Conservation (phyloP, 2,888 invertebrate genomes). For the Callosobruchus maculatus region DNA sequence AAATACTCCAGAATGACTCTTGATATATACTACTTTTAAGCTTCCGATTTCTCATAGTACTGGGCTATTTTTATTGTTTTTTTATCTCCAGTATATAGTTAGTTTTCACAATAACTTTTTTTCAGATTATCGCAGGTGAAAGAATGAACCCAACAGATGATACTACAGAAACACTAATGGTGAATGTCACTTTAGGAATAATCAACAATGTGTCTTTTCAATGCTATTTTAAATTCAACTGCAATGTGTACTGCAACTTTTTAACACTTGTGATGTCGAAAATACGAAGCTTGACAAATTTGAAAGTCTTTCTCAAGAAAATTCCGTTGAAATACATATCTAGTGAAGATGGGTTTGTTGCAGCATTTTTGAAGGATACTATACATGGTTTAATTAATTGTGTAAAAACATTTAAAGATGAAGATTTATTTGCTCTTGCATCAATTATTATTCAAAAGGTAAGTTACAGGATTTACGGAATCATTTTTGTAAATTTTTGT, state of each 20-base stretch:
- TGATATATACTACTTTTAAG: too few relatives aligned
- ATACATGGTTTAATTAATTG: constrained; percentile 23
- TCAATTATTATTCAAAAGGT: constrained; percentile 32
- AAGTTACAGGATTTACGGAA: constrained; percentile 5
- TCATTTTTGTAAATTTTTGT: too few relatives aligned
- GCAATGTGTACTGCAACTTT: constrained; percentile 32
- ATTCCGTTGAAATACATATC: constrained; percentile 21
- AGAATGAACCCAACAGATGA: background rate
- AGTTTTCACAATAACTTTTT: too few relatives aligned
- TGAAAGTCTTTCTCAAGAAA: constrained; percentile 12
- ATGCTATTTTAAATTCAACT: constrained; percentile 35
- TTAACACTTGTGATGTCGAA: constrained; percentile 17
- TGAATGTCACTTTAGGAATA: background rate
- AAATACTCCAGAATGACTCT: too few relatives aligned
- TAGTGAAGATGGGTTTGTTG: constrained; percentile 13
- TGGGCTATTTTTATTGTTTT: too few relatives aligned
- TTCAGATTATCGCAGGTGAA: background rate
- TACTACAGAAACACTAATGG: background rate
- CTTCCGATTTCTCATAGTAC: too few relatives aligned
- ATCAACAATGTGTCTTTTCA: constrained; percentile 28
- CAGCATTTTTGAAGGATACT: constrained; percentile 16
- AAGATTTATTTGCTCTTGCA: constrained; percentile 22
- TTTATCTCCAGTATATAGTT: too few relatives aligned
- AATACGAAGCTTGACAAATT: constrained; percentile 7
- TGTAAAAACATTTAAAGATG: constrained; percentile 21